These are phyloP conservation scores for Pollenia angustigena DNA, from an alignment of 2,888 invertebrate species.

Conservation along the genomic window DNA sequence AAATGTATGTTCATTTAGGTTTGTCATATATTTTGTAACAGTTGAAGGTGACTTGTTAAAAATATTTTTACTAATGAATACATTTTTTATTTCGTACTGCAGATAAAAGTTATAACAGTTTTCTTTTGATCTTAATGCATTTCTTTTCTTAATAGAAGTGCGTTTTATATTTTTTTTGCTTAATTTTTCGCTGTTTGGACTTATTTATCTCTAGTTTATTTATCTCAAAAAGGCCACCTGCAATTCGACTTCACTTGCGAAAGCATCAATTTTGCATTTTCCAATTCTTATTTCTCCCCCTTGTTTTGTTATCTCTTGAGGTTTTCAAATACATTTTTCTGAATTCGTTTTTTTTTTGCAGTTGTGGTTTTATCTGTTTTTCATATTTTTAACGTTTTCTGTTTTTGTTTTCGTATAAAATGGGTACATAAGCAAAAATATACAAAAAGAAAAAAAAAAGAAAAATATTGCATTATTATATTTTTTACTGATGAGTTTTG, in stretches of 20 bases:
- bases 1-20: background rate
- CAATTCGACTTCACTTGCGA: background rate
- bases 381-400: conserved; percentile 56
- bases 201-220: no score
- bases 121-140: no score
- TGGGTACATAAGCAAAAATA: background rate
- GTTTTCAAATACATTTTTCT: conserved; percentile 60
- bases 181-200: no score
- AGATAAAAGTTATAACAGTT: no score
- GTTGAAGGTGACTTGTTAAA: no score
- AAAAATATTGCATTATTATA: conserved; percentile 63
- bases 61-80: no score
- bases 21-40: no score
- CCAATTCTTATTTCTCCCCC: conserved; percentile 9
- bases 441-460: conserved; percentile 40
- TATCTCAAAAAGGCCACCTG: background rate
- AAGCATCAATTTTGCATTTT: conserved; percentile 4
- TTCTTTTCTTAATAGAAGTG: no score
- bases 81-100: no score
- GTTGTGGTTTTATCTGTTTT: conserved; percentile 67
- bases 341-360: background rate
- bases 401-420: conserved; percentile 31
- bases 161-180: no score
- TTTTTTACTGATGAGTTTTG: conserved; percentile 68
- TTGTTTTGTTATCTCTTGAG: conserved; percentile 58